phyloP scores from a whole-genome alignment of 2,888 invertebrate species.

The Orthonychiurus folsomi region DNA sequence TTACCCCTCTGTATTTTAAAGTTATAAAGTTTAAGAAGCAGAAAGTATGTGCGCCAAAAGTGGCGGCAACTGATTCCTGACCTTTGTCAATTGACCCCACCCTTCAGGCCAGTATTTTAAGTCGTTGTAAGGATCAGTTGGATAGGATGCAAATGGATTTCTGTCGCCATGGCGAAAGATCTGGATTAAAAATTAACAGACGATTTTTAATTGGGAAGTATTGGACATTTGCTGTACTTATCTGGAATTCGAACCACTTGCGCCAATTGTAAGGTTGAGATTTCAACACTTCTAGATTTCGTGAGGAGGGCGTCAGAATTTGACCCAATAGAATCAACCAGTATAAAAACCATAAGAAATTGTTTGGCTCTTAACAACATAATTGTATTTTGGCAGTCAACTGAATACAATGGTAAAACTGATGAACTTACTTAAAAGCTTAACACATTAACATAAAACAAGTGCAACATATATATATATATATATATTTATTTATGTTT shows the following conservation, averaged over 20 bases:
- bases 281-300: no score
- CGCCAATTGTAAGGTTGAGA: neutral
- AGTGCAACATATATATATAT: no score
- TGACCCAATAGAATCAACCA: no score
- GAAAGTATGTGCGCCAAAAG: neutral
- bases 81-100: conserved; percentile 57
- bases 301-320: no score
- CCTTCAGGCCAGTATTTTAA: conserved; percentile 56
- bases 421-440: no score
- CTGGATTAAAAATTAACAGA: conserved; percentile 43
- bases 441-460: no score
- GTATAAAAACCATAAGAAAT: no score
- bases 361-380: no score
- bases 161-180: conserved; percentile 64
- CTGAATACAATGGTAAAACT: no score
- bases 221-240: neutral
- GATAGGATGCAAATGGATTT: conserved; percentile 53
- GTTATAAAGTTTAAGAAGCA: neutral
- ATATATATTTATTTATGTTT: no score
- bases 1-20: conserved; percentile 41
- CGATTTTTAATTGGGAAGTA: neutral
- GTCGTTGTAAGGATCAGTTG: conserved; percentile 51
- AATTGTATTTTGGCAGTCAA: no score
- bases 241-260: neutral
- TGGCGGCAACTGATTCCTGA: conserved; percentile 41